Conservation (phyloP, 2,113 vertebrate genomes). For the Pelodiscus sinensis region DNA sequence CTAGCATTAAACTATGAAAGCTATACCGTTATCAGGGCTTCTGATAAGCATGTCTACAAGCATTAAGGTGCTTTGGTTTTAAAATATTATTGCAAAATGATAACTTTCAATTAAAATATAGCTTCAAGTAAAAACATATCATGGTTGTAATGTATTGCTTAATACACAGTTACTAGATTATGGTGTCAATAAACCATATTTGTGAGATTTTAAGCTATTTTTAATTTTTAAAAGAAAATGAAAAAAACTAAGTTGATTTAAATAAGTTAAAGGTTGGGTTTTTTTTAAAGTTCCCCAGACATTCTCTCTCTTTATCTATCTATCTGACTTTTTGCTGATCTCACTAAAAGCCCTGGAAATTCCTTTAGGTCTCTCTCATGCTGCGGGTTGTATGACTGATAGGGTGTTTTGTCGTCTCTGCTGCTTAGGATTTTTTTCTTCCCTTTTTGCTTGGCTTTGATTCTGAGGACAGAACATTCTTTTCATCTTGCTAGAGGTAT, state of each 20-base stretch:
- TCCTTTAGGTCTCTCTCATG: slow-evolving; percentile 14
- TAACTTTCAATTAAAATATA: not conserved
- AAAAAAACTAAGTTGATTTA: not conserved
- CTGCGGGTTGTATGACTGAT: slow-evolving; percentile 28
- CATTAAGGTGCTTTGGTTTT: not conserved
- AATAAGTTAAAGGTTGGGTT: not conserved
- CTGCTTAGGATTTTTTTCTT: not conserved
- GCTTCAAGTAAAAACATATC: not conserved
- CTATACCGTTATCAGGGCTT: not conserved
- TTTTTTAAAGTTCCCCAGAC: not conserved
- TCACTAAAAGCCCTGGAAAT: slow-evolving; percentile 49
- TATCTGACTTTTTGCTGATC: not conserved
- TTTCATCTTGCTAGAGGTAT: slow-evolving; percentile 74
- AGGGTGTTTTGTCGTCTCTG: slow-evolving; percentile 56
- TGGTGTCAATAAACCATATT: accelerated
- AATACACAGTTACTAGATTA: not conserved
- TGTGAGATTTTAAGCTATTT: not conserved
- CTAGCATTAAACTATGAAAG: not conserved
- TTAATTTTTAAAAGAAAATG: not conserved
- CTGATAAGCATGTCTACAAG: not conserved
- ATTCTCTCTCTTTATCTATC: not conserved
- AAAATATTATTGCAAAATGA: slow-evolving; percentile 1
- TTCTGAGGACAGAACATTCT: slow-evolving; percentile 65
- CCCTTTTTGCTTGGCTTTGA: slow-evolving; percentile 67
- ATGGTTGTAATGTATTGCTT: not conserved